Evolutionary conservation across 2,113 vertebrate species (phyloP).

Genomic region (Varanus komodoensis): DNA sequence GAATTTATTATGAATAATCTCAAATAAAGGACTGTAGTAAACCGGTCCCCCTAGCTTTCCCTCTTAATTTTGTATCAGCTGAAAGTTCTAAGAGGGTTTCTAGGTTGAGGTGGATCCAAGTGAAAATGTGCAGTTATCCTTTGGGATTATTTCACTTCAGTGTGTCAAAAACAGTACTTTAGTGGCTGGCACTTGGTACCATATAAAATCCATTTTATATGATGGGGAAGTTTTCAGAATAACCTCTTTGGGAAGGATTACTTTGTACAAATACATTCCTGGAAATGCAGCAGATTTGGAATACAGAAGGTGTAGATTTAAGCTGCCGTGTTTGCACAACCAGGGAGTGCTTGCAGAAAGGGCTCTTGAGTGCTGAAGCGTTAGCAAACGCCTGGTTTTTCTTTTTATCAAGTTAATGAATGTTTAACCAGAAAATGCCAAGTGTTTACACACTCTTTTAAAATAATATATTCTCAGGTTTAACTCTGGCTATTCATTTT

Average conservation of each 20-base stretch:
- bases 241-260: conserved; percentile 28
- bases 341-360: conserved; percentile 11
- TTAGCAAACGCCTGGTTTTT: conserved; percentile 28
- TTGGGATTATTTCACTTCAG: not conserved
- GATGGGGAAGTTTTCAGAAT: not conserved
- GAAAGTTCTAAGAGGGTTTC: not conserved
- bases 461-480: conserved; percentile 33
- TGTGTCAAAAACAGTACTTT: not conserved
- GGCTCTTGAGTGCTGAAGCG: conserved; percentile 22
- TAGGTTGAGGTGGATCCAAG: not conserved
- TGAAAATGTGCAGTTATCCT: not conserved
- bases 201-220: conserved; percentile 10
- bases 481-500: conserved; percentile 56
- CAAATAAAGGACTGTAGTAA: not conserved
- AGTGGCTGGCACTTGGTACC: fast-evolving
- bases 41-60: too few relatives aligned
- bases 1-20: too few relatives aligned
- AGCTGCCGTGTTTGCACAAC: conserved; percentile 19
- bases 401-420: conserved; percentile 10
- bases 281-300: not conserved
- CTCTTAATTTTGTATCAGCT: not conserved
- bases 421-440: conserved; percentile 55
- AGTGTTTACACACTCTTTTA: conserved; percentile 51
- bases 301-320: conserved; percentile 10
- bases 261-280: not conserved